phyloP scores from a whole-genome alignment of 2,113 vertebrate species.

The Hyla sarda region DNA sequence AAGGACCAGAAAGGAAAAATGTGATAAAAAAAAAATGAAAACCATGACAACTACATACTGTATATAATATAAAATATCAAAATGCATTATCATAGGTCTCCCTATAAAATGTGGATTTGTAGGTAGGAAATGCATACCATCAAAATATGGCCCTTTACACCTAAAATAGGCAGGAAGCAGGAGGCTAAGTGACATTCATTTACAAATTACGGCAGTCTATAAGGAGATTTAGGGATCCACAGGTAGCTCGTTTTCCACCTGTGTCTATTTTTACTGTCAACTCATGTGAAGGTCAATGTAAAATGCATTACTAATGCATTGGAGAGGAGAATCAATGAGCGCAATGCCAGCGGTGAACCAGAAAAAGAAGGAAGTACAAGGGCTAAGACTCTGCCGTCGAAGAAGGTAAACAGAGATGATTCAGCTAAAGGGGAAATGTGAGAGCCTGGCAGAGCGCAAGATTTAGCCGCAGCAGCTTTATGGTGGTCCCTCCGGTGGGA shows the following conservation, averaged over 20 bases:
- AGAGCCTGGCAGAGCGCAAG: constrained; percentile 32
- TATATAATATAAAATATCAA: background rate
- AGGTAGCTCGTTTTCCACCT: constrained; percentile 46
- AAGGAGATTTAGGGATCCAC: constrained; percentile 41
- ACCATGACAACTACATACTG: too few species aligned
- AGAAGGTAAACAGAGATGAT: constrained; percentile 56
- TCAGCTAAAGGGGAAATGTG: constrained; percentile 55
- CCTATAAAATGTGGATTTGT: too few species aligned
- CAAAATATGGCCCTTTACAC: background rate
- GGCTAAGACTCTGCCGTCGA: constrained; percentile 38
- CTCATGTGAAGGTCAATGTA: constrained; percentile 57
- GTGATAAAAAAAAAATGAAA: background rate
- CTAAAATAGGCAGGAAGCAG: background rate
- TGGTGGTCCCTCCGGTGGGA: background rate
- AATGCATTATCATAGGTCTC: background rate
- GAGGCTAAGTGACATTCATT: constrained; percentile 14
- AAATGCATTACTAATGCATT: constrained; percentile 59
- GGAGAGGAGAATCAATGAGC: constrained; percentile 57
- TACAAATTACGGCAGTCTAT: constrained; percentile 23
- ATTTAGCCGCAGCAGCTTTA: constrained; percentile 10
- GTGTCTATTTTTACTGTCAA: constrained; percentile 54
- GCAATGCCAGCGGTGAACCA: constrained; percentile 43
- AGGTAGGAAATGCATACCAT: too few species aligned
- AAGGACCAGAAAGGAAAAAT: background rate
- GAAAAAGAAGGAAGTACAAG: constrained; percentile 44